Conservation (phyloP, 2,113 vertebrate genomes). For the Trichechus manatus region DNA sequence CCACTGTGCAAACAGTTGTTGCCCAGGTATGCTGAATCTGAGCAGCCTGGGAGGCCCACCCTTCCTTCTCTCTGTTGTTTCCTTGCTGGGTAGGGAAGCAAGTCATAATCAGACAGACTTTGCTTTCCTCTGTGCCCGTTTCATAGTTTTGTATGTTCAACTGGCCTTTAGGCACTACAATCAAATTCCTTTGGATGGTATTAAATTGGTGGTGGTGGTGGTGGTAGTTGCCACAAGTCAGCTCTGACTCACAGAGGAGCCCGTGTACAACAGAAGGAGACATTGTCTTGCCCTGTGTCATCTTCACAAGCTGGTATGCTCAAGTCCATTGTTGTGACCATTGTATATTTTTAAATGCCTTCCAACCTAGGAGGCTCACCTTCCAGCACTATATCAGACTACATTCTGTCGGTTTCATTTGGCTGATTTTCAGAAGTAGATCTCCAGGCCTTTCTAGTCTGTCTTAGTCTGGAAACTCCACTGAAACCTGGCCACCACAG, state of each 20-base stretch:
- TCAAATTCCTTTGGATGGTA: background rate
- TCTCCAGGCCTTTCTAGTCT: background rate
- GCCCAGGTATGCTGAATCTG: background rate
- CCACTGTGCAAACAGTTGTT: background rate
- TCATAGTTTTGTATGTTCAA: background rate
- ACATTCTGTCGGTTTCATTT: background rate
- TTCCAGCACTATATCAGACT: background rate
- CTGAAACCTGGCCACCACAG: background rate
- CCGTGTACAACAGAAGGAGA: background rate
- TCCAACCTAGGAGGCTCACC: background rate
- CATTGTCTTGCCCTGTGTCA: background rate
- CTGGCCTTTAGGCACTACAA: background rate
- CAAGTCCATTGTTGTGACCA: background rate
- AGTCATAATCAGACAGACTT: background rate
- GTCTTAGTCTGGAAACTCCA: background rate
- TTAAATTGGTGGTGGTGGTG: background rate
- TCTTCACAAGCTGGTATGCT: background rate
- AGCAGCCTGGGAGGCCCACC: background rate
- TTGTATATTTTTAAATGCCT: background rate
- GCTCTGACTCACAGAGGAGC: background rate
- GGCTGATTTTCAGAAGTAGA: background rate
- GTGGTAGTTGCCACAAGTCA: background rate
- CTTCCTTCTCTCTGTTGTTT: background rate
- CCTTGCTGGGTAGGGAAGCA: background rate
- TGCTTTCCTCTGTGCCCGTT: background rate